Base-by-base conservation (phyloP, 2,797 vertebrate species). In the Smutsia gigantea region DNA sequence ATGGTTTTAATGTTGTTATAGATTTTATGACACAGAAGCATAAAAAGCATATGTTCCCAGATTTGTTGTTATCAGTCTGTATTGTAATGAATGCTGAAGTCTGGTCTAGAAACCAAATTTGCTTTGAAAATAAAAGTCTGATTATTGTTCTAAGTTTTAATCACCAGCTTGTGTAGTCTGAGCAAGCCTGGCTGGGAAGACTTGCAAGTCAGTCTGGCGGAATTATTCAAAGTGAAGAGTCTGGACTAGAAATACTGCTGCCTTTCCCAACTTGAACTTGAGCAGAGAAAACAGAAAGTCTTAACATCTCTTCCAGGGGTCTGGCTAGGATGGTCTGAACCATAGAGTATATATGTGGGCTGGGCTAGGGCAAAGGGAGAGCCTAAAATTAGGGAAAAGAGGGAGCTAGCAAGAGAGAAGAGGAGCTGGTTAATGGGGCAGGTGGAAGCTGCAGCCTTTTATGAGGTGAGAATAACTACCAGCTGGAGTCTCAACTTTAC, bases 111-210 rank as follows among this genome's bases (percentile, higher is more conserved):
- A 97, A 96, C 53, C 23, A 93, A 97, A 94, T 96, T 89, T 90
- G 84, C 94, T 97, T 95, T 90, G 87, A 94, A 97, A 97, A 96
- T 95, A 90, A 93, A 97, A 61, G 75, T 85, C 88, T 96, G 94
- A 96, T 92, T 95, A 96, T 96, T 96, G 92, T 83, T 96, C 90
- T 97, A 85, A 96, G 92, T 87, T 97, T 96, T 97, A 97, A 97
- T 94, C 92, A 96, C 95, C 94, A 97, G 93, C 84, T 82, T 82
- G 57, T 64, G 90, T 39, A 83, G 90, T 42, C 74, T 59, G 93
- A 87, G 72, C 86, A 94, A 90, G 49, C 79, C 83, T 53, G 86
- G 49, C 68, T 71, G 95, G 74, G 79, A 37, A 87, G 85, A 42
- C 84, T 57, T 13, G 7, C 0, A 8, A 77, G 78, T n/a, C 21